Percentiles rank a stretch among this genome's conserved stretches.
Evolutionary conservation across 2,113 vertebrate genomes (phyloP).

Genomic region (Amblyopsis rosae): DNA sequence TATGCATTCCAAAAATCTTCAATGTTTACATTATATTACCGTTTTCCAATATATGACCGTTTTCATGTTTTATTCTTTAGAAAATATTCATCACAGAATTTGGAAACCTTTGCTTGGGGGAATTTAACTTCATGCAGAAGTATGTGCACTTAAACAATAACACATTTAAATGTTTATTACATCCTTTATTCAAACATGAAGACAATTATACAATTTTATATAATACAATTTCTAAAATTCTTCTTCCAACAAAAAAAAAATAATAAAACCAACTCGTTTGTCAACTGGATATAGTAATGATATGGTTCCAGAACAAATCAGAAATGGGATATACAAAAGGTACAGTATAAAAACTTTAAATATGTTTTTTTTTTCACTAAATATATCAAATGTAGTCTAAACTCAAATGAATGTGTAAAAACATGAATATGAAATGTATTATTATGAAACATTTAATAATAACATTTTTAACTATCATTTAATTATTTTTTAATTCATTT

Average conservation of each 20-base stretch:
- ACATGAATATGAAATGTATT: too few relatives aligned
- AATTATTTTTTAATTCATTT: too few relatives aligned
- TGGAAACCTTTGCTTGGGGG: conserved; percentile 84
- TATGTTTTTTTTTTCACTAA: too few relatives aligned
- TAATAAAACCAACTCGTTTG: conserved; percentile 70
- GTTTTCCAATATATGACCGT: not conserved
- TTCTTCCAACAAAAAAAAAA: conserved; percentile 9
- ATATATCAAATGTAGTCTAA: too few relatives aligned
- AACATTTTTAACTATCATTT: too few relatives aligned
- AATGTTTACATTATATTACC: too few relatives aligned
- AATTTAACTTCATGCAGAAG: conserved; percentile 86
- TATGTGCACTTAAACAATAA: conserved; percentile 37
- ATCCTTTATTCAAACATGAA: too few relatives aligned
- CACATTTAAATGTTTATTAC: not conserved
- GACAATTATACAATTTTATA: too few relatives aligned
- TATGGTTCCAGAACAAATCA: conserved; percentile 83
- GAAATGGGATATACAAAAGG: conserved; percentile 87
- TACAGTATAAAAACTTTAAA: conserved; percentile 26
- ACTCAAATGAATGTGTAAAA: too few relatives aligned
- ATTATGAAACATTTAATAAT: too few relatives aligned
- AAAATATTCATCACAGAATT: conserved; percentile 87
- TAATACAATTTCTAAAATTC: too few relatives aligned
- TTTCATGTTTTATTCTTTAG: conserved; percentile 30
- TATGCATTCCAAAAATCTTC: not conserved
- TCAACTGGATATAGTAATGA: conserved; percentile 82